phyloP scores from a whole-genome alignment of 2,888 invertebrate species.

The Gibbula magus region DNA sequence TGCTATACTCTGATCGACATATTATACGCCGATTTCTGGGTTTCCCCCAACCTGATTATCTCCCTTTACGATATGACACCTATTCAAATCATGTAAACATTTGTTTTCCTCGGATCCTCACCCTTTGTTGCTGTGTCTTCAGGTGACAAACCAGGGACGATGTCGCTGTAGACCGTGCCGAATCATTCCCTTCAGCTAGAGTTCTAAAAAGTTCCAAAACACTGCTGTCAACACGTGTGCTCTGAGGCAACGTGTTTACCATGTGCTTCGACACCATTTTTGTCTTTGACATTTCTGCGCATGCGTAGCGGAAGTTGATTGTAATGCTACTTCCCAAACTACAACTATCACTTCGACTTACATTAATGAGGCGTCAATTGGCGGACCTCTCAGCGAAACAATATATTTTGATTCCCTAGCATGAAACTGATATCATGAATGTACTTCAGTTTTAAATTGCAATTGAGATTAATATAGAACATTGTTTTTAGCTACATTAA shows the following conservation, averaged over 20 bases:
- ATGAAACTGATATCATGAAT: too few species aligned
- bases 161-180: conserved; percentile 44
- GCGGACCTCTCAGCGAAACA: too few species aligned
- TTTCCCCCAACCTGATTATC: neutral
- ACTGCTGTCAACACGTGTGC: conserved; percentile 30
- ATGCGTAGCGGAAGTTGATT: conserved; percentile 12
- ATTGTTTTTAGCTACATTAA: too few species aligned
- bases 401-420: too few species aligned
- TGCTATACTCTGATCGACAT: too few species aligned
- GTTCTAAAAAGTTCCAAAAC: conserved; percentile 53
- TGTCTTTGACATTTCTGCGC: conserved; percentile 20
- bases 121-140: conserved; percentile 5
- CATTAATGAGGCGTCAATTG: too few species aligned
- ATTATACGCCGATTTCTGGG: too few species aligned
- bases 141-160: conserved; percentile 39
- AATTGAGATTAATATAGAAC: too few species aligned
- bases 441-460: too few species aligned
- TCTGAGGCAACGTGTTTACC: neutral
- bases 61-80: neutral
- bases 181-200: conserved; percentile 54
- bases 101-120: neutral
- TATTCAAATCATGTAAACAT: neutral
- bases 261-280: conserved; percentile 28
- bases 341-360: neutral
- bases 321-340: neutral